A percentile compares a stretch with the other conserved stretches of the same genome.
Conservation (phyloP, 2,113 vertebrate species). For the Polyodon spathula region DNA sequence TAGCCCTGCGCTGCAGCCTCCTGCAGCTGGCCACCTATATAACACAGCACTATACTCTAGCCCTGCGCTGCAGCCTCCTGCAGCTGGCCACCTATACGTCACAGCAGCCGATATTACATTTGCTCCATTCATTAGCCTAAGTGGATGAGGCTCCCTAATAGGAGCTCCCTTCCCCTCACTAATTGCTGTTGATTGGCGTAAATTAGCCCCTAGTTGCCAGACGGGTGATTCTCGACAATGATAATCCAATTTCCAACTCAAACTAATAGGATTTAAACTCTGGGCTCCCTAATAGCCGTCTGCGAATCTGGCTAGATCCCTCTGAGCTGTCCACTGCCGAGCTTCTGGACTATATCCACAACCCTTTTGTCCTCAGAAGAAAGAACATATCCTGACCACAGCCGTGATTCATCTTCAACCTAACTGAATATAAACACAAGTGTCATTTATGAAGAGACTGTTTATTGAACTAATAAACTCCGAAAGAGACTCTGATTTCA, state of each 20-base stretch:
- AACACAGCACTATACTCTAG: conserved; percentile 49
- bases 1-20: too few species aligned
- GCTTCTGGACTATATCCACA: conserved; percentile 53
- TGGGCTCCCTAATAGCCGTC: conserved; percentile 70
- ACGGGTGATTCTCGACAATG: conserved; percentile 74
- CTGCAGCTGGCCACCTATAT: too few species aligned
- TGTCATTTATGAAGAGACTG: conserved; percentile 9
- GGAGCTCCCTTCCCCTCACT: conserved; percentile 76
- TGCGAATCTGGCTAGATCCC: conserved; percentile 61
- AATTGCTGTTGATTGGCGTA: conserved; percentile 75
- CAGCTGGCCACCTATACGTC: conserved; percentile 56
- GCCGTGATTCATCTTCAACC: background rate
- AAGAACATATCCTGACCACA: background rate
- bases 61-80: conserved; percentile 49
- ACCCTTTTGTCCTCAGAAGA: conserved; percentile 9
- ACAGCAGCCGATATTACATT: conserved; percentile 69
- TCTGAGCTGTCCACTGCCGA: conserved; percentile 41
- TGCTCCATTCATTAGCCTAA: conserved; percentile 77
- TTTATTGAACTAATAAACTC: conserved; percentile 11
- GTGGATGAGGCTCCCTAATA: conserved; percentile 74
- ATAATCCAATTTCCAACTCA: conserved; percentile 74
- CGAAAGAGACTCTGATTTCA: background rate
- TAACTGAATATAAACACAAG: conserved; percentile 8
- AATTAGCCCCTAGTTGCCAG: conserved; percentile 77
- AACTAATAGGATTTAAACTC: conserved; percentile 82